Evolutionary conservation across 2,888 invertebrate species (phyloP).

Genomic region (Ennomos fuscantarius): DNA sequence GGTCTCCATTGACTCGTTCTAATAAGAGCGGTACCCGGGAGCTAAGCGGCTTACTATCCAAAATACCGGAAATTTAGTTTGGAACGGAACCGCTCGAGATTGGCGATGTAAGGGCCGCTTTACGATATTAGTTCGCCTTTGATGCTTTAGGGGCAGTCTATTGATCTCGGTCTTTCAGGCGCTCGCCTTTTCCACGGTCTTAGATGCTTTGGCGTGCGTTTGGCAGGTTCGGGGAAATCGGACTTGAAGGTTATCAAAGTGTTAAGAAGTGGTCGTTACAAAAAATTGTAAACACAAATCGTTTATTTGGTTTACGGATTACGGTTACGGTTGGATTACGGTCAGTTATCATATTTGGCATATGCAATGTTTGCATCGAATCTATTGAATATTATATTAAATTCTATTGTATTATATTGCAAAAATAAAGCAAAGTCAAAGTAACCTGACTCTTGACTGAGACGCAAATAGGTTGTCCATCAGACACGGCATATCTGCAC

Average conservation of each 20-base stretch:
- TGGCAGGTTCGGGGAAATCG: constrained; percentile 19
- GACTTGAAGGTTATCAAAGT: constrained; percentile 12
- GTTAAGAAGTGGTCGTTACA: neutral
- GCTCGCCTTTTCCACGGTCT: constrained; percentile 17
- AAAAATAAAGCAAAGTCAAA: too few relatives aligned
- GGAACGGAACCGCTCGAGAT: constrained; percentile 49
- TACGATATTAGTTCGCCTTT: constrained; percentile 32
- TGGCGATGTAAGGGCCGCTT: constrained; percentile 45
- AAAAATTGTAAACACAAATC: neutral
- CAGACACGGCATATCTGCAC: too few relatives aligned
- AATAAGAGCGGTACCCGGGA: constrained; percentile 55
- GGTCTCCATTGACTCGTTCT: constrained; percentile 55
- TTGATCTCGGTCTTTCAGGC: constrained; percentile 20
- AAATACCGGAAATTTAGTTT: constrained; percentile 62
- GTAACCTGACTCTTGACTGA: too few relatives aligned
- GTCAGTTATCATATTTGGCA: too few relatives aligned
- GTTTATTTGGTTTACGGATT: too few relatives aligned
- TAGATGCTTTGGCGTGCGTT: constrained; percentile 15
- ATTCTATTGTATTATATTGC: too few relatives aligned
- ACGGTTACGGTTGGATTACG: too few relatives aligned
- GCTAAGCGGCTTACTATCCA: constrained; percentile 66
- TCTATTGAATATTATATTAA: too few relatives aligned
- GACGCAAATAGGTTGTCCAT: too few relatives aligned
- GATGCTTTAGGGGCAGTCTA: constrained; percentile 25
- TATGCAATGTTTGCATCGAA: too few relatives aligned